These are phyloP conservation scores for Subanguina moxae DNA, from an alignment of 1,140 invertebrate species.

Conservation along the genomic window DNA sequence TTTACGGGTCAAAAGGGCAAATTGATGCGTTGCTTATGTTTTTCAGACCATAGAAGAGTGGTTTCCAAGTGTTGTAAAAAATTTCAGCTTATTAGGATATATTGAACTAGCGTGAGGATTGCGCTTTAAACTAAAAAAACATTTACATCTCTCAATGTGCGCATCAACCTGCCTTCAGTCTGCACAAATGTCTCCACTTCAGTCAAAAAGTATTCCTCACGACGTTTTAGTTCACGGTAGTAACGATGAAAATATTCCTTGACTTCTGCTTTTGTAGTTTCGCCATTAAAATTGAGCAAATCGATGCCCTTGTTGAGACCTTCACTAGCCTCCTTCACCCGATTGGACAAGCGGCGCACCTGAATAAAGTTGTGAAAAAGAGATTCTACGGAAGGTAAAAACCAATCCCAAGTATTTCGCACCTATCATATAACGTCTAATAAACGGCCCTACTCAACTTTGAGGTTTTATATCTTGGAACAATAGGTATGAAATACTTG, in stretches of 20 bases:
- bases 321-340: slow-evolving; percentile 53
- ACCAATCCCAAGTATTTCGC: background rate
- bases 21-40: too few species aligned
- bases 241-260: slow-evolving; percentile 58
- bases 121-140: too few species aligned
- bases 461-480: too few species aligned
- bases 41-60: too few species aligned
- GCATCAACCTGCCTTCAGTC: slow-evolving; percentile 49
- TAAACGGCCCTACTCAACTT: too few species aligned
- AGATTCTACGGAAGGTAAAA: background rate
- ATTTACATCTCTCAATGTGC: slow-evolving; percentile 44
- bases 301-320: slow-evolving; percentile 51
- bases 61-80: too few species aligned
- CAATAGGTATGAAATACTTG: too few species aligned
- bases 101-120: too few species aligned
- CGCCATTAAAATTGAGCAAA: slow-evolving; percentile 46
- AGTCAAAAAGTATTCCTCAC: slow-evolving; percentile 52
- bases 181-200: slow-evolving; percentile 56
- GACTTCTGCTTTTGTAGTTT: slow-evolving; percentile 57
- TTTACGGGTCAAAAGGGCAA: too few species aligned
- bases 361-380: slow-evolving; percentile 16
- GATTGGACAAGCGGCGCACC: slow-evolving; percentile 51
- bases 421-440: background rate
- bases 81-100: too few species aligned
- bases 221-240: slow-evolving; percentile 44